These are phyloP conservation scores for Paedocypris sp. DNA, from an alignment of 2,113 vertebrate species.

Conservation along the genomic window DNA sequence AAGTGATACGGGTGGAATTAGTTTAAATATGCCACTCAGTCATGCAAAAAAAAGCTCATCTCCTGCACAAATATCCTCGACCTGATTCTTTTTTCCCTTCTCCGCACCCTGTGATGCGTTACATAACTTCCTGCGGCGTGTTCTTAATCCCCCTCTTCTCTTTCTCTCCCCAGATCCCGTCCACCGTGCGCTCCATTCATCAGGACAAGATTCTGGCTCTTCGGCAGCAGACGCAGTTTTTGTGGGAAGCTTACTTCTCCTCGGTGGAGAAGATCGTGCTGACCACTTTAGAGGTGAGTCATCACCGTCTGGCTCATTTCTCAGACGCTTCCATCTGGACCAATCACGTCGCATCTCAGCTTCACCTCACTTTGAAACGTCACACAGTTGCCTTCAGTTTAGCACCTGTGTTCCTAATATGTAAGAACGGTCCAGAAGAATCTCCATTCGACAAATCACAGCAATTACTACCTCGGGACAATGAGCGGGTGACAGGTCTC, in stretches of 20 bases:
- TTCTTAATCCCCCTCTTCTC: not conserved
- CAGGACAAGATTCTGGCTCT: conserved; percentile 40
- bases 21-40: not conserved
- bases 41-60: not conserved
- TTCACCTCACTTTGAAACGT: not conserved
- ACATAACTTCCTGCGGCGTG: not conserved
- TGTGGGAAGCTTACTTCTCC: conserved; percentile 43
- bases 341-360: not conserved
- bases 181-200: conserved; percentile 41
- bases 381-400: not conserved
- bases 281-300: conserved; percentile 37
- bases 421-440: conserved; percentile 30
- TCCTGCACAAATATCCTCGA: not conserved
- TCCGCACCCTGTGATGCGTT: not conserved
- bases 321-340: too few species aligned
- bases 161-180: conserved; percentile 30
- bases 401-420: conserved; percentile 29
- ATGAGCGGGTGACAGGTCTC: not conserved
- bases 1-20: not conserved
- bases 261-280: conserved; percentile 40
- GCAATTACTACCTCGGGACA: not conserved
- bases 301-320: too few species aligned
- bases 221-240: conserved; percentile 38
- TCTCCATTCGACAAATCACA: conserved; percentile 41
- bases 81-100: not conserved